Conservation (phyloP, 2,888 invertebrate species). For the Eupithecia subumbrata region DNA sequence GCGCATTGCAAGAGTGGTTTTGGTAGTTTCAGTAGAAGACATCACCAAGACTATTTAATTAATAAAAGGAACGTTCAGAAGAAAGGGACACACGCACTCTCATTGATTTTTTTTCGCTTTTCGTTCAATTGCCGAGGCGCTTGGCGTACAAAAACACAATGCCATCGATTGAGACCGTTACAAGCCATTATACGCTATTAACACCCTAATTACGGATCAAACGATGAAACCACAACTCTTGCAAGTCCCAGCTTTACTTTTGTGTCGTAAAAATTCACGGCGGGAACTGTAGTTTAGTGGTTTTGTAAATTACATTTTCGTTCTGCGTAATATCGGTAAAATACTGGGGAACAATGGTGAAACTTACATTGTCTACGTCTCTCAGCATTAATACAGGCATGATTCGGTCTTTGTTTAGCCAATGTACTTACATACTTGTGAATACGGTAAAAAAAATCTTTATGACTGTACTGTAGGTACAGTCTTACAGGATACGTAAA, state of each 20-base stretch:
- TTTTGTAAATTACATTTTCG: conserved; percentile 67
- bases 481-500: background rate
- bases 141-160: conserved; percentile 68
- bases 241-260: conserved; percentile 74
- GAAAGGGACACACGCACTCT: conserved; percentile 58
- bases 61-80: conserved; percentile 24
- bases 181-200: conserved; percentile 72
- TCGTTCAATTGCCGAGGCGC: conserved; percentile 58
- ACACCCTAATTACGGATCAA: conserved; percentile 81
- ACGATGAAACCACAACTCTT: conserved; percentile 78
- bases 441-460: background rate
- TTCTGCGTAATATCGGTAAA: conserved; percentile 53
- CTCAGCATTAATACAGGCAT: conserved; percentile 21
- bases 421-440: background rate
- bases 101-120: conserved; percentile 56
- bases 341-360: conserved; percentile 41
- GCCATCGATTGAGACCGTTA: conserved; percentile 75
- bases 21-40: background rate
- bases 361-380: conserved; percentile 40
- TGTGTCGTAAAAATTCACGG: conserved; percentile 70
- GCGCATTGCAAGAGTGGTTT: background rate
- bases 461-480: background rate
- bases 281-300: conserved; percentile 66
- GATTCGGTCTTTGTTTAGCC: conserved; percentile 15
- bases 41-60: conserved; percentile 4